Evolutionary conservation across 2,888 invertebrate genomes (phyloP).

Genomic region (Brachypalpus laphriformis): DNA sequence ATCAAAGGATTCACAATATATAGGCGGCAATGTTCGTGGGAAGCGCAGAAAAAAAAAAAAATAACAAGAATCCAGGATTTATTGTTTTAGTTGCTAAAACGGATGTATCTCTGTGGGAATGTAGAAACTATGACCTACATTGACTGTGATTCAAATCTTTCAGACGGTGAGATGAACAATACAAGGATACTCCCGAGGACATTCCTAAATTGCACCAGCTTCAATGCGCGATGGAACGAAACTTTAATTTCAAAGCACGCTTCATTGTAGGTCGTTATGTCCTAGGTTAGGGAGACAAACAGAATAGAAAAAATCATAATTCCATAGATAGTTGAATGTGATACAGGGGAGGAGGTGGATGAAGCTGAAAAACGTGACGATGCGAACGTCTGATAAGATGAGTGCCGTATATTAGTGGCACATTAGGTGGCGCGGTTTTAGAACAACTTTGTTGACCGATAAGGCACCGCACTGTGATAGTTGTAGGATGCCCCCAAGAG

Average conservation of each 20-base stretch:
- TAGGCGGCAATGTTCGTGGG: background rate
- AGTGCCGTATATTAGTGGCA: conserved; percentile 49
- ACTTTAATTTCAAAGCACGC: conserved; percentile 69
- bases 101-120: conserved; percentile 47
- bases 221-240: conserved; percentile 6
- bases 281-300: background rate
- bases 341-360: background rate
- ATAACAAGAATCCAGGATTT: conserved; percentile 37
- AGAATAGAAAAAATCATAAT: conserved; percentile 6
- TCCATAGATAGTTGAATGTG: conserved; percentile 7
- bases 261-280: conserved; percentile 36
- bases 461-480: conserved; percentile 18
- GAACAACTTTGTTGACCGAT: conserved; percentile 65
- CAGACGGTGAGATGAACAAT: conserved; percentile 27
- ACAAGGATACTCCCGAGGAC: conserved; percentile 47
- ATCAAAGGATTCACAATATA: conserved; percentile 45
- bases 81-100: conserved; percentile 58
- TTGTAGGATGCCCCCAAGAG: background rate
- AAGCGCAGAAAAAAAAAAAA: conserved; percentile 9
- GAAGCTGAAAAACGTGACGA: conserved; percentile 61
- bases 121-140: conserved; percentile 64
- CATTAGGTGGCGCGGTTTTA: conserved; percentile 48
- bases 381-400: conserved; percentile 64
- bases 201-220: conserved; percentile 53
- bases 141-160: conserved; percentile 66